Evolutionary conservation across 2,888 invertebrate species (phyloP), one percentile per base, ranked within the genome.

Genomic region (Caenorhabditis sinica): DNA sequence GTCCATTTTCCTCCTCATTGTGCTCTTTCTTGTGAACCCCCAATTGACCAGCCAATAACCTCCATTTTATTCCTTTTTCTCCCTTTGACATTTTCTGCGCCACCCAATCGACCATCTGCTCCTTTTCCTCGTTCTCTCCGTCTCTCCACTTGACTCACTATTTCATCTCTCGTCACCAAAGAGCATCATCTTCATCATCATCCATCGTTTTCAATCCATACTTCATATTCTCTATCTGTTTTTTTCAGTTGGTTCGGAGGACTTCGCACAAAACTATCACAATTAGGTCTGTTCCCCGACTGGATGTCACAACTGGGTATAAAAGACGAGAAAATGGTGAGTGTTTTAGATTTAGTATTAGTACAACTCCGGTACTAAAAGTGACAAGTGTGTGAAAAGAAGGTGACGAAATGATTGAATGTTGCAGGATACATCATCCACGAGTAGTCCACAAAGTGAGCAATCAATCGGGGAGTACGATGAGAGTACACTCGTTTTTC

Each of bases 281-380:
- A 88, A 74, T 58, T 90, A 51, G 77, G 88, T 15, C 65, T 84
- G 33, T 86, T 90, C 74, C 86, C 86, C 74, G 90, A 90, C 85
- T 90, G 90, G 90, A 82, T 90, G 85, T 87, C 82, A 56, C 90
- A 90, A 71, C 65, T 90, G 40, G 90, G 90, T 25, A 69, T 89
- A 0, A 49, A 72, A 20, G 82, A 86, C 71, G 68, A 71, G 13
- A 77, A 82, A 72, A 82, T 79, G 83, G 85, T 85, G 66, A 58
- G 77, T 71, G 17, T n/a, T 51, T 11, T 13, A 49, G 49, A 23
- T 56, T 56, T 56, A 9, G 23, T 53, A 53, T 9, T 49, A 49
- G 15, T n/a, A n/a, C n/a, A n/a, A n/a, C n/a, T n/a, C n/a, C n/a
- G 28, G 56, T 56, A 63, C 58, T 33, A 28, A 63, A 68, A 8